Percentiles rank a stretch among this genome's conserved stretches.
Conservation (phyloP, 2,888 invertebrate genomes). For the Ctenicera cuprea region DNA sequence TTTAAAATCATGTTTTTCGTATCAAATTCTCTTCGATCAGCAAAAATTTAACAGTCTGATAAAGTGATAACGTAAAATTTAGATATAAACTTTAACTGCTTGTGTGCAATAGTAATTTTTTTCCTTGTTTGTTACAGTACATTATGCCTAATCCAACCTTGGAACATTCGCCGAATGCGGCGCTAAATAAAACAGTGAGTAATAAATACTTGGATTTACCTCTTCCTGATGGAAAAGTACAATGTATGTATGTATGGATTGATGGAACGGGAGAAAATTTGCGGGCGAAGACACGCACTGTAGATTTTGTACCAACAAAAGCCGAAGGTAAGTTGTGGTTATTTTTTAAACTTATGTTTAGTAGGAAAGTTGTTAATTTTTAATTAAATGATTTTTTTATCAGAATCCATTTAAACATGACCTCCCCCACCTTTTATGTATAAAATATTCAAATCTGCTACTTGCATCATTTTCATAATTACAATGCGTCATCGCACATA, state of each 20-base stretch:
- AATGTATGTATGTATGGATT: constrained; percentile 96
- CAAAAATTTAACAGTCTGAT: neutral
- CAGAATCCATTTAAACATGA: too few species aligned
- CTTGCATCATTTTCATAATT: too few species aligned
- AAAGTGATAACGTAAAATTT: too few species aligned
- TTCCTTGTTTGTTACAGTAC: constrained; percentile 49
- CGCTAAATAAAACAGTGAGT: constrained; percentile 84
- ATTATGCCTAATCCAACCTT: constrained; percentile 73
- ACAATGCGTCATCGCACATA: too few species aligned
- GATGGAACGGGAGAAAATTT: constrained; percentile 93
- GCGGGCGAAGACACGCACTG: constrained; percentile 91
- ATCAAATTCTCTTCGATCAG: too few species aligned
- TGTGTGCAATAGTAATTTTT: too few species aligned
- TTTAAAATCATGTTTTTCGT: too few species aligned
- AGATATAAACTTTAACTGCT: too few species aligned
- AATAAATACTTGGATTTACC: constrained; percentile 86
- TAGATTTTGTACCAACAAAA: constrained; percentile 86
- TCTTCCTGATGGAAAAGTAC: constrained; percentile 84
- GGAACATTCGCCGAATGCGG: constrained; percentile 88
- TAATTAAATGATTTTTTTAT: too few species aligned
- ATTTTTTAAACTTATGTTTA: neutral
- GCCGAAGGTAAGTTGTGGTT: constrained; percentile 79
- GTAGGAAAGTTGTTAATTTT: neutral
- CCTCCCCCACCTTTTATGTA: too few species aligned
- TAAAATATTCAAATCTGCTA: too few species aligned